Percentiles rank a stretch among this genome's conserved stretches.
phyloP scores from a whole-genome alignment of 2,113 vertebrate genomes.

The Carlito syrichta region DNA sequence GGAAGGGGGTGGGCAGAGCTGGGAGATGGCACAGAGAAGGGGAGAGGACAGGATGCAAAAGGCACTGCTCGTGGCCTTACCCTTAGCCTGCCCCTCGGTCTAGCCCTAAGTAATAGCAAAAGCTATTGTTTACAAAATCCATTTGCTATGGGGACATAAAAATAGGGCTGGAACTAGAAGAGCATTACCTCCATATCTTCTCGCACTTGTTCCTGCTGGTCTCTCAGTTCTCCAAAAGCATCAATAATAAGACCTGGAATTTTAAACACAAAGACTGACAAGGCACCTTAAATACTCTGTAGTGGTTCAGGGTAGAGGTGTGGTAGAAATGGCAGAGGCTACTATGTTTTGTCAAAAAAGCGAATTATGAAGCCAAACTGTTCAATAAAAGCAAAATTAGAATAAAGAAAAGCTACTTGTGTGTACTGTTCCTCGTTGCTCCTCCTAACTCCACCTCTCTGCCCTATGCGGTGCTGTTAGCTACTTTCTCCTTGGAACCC shows the following conservation, averaged over 20 bases:
- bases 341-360: neutral
- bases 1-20: neutral
- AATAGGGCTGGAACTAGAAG: neutral
- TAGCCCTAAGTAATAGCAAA: neutral
- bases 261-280: constrained; percentile 53
- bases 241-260: constrained; percentile 96
- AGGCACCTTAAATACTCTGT: neutral
- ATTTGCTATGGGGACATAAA: neutral
- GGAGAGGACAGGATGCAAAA: too few species aligned
- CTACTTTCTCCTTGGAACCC: rapidly evolving
- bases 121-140: neutral
- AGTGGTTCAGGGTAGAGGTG: neutral
- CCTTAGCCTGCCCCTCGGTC: too few species aligned
- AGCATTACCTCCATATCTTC: constrained; percentile 97
- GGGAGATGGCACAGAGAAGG: too few species aligned
- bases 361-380: neutral
- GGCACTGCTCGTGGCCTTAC: too few species aligned
- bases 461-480: neutral
- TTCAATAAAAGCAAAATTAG: neutral
- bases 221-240: constrained; percentile 97
- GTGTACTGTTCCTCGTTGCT: neutral
- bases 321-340: neutral
- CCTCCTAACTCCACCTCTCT: neutral
- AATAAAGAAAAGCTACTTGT: neutral
- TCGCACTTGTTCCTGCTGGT: constrained; percentile 98